Conservation (phyloP, 35 echinoderm and acorn worm genomes). For the Patiria miniata region DNA sequence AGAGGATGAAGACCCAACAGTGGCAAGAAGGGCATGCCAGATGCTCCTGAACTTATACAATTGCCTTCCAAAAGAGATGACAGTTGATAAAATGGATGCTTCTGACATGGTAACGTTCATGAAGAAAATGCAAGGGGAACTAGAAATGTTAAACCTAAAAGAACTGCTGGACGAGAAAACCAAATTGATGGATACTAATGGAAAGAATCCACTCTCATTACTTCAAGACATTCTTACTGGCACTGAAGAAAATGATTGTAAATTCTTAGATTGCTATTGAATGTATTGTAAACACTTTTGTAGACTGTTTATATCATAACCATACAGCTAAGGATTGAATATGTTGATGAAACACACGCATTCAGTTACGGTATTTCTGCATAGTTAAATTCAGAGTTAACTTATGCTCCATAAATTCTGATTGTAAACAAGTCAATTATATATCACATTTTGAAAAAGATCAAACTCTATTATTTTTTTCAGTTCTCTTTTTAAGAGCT, state of each 20-base stretch:
- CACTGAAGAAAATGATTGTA: neutral
- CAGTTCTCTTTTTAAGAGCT: too few relatives aligned
- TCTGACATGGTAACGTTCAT: neutral
- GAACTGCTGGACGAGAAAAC: neutral
- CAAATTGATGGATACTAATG: neutral
- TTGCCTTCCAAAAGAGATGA: neutral
- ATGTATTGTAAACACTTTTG: neutral
- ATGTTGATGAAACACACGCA: too few relatives aligned
- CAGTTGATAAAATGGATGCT: neutral
- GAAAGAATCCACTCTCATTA: conserved; percentile 1
- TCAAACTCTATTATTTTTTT: too few relatives aligned
- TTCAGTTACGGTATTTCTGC: too few relatives aligned
- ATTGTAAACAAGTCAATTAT: too few relatives aligned
- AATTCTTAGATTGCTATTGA: neutral
- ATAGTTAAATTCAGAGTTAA: too few relatives aligned
- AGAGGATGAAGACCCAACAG: neutral
- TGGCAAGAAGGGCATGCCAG: neutral
- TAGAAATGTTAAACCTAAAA: neutral
- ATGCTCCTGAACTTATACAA: neutral
- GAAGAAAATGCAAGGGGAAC: neutral
- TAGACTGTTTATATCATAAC: too few relatives aligned
- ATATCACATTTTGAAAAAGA: too few relatives aligned
- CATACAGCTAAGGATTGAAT: too few relatives aligned
- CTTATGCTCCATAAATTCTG: too few relatives aligned
- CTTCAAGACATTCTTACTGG: conserved; percentile 8